A percentile compares a stretch with the other conserved stretches of the same genome.
Conservation (phyloP, 1,140 invertebrate species). For the Drosophila grimshawi region DNA sequence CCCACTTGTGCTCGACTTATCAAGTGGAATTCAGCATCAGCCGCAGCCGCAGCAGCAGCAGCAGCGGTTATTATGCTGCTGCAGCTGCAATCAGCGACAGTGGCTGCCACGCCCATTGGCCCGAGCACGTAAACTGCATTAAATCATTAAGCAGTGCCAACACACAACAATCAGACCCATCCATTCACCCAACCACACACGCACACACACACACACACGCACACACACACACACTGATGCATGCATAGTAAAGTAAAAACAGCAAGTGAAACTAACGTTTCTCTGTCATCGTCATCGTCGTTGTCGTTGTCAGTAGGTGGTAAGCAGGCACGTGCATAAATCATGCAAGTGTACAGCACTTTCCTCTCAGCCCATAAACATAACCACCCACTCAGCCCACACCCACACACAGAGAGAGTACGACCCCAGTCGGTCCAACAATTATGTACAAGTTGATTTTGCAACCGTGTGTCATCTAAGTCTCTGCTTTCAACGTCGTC, state of each 20-base stretch:
- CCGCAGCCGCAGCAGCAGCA: neutral
- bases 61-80: slow-evolving; percentile 56
- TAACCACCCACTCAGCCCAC: neutral
- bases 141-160: slow-evolving; percentile 68
- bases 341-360: slow-evolving; percentile 47
- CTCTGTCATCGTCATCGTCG: neutral
- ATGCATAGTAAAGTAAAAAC: neutral
- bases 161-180: slow-evolving; percentile 29
- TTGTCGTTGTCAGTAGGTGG: slow-evolving; percentile 31
- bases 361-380: neutral
- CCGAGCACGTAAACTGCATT: slow-evolving; percentile 66
- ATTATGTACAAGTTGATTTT: slow-evolving; percentile 60
- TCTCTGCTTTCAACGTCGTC: slow-evolving; percentile 9
- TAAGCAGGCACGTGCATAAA: slow-evolving; percentile 58
- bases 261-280: neutral
- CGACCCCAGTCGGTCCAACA: slow-evolving; percentile 43
- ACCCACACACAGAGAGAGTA: slow-evolving; percentile 4
- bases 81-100: slow-evolving; percentile 60
- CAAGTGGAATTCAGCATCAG: slow-evolving; percentile 59
- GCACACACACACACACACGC: neutral
- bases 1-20: slow-evolving; percentile 54
- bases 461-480: slow-evolving; percentile 42
- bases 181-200: neutral
- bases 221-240: neutral
- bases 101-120: slow-evolving; percentile 45